Evolutionary conservation across 2,888 invertebrate species (phyloP).

Genomic region (Odontomyia ornata): DNA sequence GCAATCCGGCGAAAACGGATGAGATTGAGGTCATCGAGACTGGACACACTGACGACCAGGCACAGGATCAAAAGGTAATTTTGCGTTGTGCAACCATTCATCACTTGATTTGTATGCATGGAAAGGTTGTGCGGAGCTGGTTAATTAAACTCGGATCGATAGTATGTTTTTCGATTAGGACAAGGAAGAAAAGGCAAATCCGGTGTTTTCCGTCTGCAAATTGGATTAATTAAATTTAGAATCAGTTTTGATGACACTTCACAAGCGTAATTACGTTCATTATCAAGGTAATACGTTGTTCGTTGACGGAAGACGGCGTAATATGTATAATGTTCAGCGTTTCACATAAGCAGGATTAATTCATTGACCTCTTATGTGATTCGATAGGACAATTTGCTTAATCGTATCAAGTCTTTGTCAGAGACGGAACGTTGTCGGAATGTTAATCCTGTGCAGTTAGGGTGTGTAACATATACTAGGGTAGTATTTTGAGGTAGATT

Average conservation of each 20-base stretch:
- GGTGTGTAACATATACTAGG: no score
- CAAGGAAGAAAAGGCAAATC: background rate
- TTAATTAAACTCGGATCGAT: background rate
- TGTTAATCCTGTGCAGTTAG: no score
- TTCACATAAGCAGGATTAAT: slow-evolving; percentile 18
- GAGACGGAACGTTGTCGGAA: no score
- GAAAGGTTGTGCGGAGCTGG: background rate
- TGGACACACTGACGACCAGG: slow-evolving; percentile 55
- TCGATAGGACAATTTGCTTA: background rate
- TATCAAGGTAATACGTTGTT: slow-evolving; percentile 23
- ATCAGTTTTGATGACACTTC: slow-evolving; percentile 3
- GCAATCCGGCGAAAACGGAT: slow-evolving; percentile 59
- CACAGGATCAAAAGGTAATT: slow-evolving; percentile 46
- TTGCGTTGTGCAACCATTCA: background rate
- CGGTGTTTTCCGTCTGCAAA: background rate
- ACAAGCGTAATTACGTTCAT: background rate
- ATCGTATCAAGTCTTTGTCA: background rate
- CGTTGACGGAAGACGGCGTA: background rate
- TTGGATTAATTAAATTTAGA: slow-evolving; percentile 29
- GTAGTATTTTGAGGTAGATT: no score
- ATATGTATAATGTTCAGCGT: background rate
- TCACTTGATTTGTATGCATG: background rate
- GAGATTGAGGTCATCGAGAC: slow-evolving; percentile 62
- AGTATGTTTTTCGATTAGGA: background rate
- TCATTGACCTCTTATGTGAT: slow-evolving; percentile 23